phyloP scores from a whole-genome alignment of 2,797 vertebrate genomes.

The Amazonetta brasiliensis region DNA sequence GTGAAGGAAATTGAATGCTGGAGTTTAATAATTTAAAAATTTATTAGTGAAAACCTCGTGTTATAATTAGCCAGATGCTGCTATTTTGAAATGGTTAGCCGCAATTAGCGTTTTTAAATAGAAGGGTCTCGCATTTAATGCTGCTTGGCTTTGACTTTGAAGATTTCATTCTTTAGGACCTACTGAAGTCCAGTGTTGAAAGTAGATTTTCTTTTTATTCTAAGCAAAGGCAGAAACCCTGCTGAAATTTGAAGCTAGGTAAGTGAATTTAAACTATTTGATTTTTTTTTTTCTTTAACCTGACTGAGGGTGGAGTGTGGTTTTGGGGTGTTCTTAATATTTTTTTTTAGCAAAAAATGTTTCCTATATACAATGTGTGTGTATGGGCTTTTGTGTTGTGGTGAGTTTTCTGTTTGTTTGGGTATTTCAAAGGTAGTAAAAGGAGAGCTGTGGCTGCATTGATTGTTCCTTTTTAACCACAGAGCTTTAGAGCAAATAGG shows the following conservation, averaged over 20 bases:
- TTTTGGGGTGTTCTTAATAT: not conserved
- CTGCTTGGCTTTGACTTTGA: constrained; percentile 49
- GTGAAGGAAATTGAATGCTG: constrained; percentile 47
- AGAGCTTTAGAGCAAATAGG: not conserved
- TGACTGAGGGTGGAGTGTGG: not conserved
- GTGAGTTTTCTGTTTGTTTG: not conserved
- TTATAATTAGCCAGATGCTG: constrained; percentile 74
- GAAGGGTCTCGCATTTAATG: constrained; percentile 63
- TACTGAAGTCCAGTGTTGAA: constrained; percentile 26
- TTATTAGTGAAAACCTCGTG: constrained; percentile 69
- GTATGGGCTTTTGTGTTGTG: not conserved
- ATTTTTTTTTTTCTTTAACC: not conserved
- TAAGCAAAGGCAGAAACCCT: not conserved
- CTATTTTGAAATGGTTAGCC: constrained; percentile 46
- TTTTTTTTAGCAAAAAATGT: not conserved
- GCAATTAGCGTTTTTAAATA: constrained; percentile 74
- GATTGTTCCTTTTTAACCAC: not conserved
- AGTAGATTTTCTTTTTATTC: constrained; percentile 33
- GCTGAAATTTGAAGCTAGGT: not conserved
- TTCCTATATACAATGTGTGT: not conserved
- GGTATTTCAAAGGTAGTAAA: not conserved
- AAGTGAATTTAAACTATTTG: not conserved
- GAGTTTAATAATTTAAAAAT: constrained; percentile 73
- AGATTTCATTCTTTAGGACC: constrained; percentile 37
- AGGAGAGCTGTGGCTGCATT: not conserved